Conservation (phyloP, 2,888 invertebrate genomes). For the Cyclophora albipunctata region DNA sequence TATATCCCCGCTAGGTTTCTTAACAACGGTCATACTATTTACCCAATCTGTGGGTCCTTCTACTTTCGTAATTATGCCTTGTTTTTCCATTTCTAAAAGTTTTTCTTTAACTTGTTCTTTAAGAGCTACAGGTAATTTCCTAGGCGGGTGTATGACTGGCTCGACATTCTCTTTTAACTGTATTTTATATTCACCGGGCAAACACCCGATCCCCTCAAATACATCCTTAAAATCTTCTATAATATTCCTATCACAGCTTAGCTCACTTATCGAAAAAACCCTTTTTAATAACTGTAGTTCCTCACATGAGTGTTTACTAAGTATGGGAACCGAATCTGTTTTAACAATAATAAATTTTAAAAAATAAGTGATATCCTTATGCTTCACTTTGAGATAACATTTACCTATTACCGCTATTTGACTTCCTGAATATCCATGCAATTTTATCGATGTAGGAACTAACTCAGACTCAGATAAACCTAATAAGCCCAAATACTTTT, state of each 20-base stretch:
- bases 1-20: slow-evolving; percentile 21
- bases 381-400: background rate
- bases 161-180: slow-evolving; percentile 3
- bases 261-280: slow-evolving; percentile 7
- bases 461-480: background rate
- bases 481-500: background rate
- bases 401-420: background rate
- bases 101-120: slow-evolving; percentile 15
- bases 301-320: slow-evolving; percentile 13
- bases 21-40: slow-evolving; percentile 18
- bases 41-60: background rate
- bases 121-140: slow-evolving; percentile 19
- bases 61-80: slow-evolving; percentile 10
- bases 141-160: slow-evolving; percentile 19
- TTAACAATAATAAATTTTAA: slow-evolving; percentile 14
- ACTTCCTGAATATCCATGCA: background rate
- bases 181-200: slow-evolving; percentile 2
- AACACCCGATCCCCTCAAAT: slow-evolving; percentile 5
- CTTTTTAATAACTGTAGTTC: slow-evolving; percentile 6
- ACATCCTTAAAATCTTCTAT: slow-evolving; percentile 1
- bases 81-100: slow-evolving; percentile 16
- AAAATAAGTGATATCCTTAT: slow-evolving; percentile 9
- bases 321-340: slow-evolving; percentile 9
- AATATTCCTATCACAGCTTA: background rate
- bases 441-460: background rate